Conservation (phyloP, 1,140 invertebrate species). For the Drosophila trapezifrons region DNA sequence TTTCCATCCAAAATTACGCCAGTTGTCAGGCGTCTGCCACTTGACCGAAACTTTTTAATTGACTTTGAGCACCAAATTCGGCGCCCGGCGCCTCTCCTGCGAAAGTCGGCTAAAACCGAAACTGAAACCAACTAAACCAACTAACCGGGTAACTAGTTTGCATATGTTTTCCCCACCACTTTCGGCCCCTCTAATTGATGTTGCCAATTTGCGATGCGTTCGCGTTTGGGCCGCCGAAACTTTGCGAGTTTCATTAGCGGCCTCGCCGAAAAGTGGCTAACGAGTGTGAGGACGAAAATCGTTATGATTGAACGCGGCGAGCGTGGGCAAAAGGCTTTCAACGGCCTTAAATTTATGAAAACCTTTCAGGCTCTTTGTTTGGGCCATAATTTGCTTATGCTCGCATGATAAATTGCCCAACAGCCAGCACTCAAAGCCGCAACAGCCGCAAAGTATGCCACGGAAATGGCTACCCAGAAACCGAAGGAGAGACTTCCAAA, state of each 20-base stretch:
- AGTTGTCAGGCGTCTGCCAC: conserved; percentile 35
- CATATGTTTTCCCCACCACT: conserved; percentile 35
- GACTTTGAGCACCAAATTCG: conserved; percentile 60
- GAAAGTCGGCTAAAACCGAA: conserved; percentile 17
- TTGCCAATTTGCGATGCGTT: conserved; percentile 64
- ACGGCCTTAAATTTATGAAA: conserved; percentile 30
- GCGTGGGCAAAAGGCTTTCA: conserved; percentile 36
- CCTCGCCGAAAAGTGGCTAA: conserved; percentile 51
- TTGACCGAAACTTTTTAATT: conserved; percentile 78
- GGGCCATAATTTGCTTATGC: conserved; percentile 49
- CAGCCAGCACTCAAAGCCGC: conserved; percentile 19
- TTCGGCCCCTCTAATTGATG: conserved; percentile 53
- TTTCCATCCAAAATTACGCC: not conserved
- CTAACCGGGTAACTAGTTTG: conserved; percentile 50
- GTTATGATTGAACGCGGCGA: conserved; percentile 11
- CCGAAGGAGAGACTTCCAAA: conserved; percentile 41
- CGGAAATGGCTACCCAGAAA: conserved; percentile 42
- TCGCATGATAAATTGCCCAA: conserved; percentile 60
- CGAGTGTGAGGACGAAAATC: conserved; percentile 11
- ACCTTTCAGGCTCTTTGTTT: conserved; percentile 47
- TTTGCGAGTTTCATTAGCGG: conserved; percentile 77
- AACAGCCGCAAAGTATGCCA: conserved; percentile 77
- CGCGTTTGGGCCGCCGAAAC: conserved; percentile 38
- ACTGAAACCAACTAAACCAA: conserved; percentile 34
- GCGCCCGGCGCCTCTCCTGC: conserved; percentile 4